Evolutionary conservation across 2,888 invertebrate species (phyloP).

Genomic region (Brassicogethes aeneus): DNA sequence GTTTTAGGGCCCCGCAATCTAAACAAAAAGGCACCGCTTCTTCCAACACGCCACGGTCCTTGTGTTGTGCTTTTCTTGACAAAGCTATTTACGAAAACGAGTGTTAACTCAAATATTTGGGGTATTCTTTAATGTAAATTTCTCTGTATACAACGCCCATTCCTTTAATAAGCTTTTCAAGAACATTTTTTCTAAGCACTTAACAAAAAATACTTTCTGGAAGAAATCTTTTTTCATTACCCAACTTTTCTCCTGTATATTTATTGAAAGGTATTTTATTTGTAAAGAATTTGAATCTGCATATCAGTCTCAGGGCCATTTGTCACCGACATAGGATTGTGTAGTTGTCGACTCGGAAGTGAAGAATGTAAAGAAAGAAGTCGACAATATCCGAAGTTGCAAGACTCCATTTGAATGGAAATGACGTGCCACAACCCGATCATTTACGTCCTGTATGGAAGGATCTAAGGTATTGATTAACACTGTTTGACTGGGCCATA

Average conservation of each 20-base stretch:
- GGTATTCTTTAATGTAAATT: not conserved
- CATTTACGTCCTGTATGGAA: constrained; percentile 33
- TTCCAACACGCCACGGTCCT: too few species aligned
- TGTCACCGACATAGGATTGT: constrained; percentile 30
- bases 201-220: too few species aligned
- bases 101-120: not conserved
- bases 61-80: not conserved
- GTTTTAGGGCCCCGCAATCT: not conserved
- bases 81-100: not conserved
- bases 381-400: constrained; percentile 30
- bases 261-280: too few species aligned
- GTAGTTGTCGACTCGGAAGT: constrained; percentile 29
- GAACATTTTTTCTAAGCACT: not conserved
- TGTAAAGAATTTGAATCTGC: constrained; percentile 20
- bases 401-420: constrained; percentile 36
- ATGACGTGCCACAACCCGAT: constrained; percentile 31
- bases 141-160: not conserved
- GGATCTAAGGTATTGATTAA: too few species aligned
- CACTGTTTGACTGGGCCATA: too few species aligned
- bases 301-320: constrained; percentile 29
- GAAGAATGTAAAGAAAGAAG: constrained; percentile 29
- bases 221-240: constrained; percentile 1
- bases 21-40: not conserved
- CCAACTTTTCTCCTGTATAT: too few species aligned
- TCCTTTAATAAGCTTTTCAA: not conserved